Percentiles rank a stretch among this genome's conserved stretches.
phyloP scores from a whole-genome alignment of 1,140 invertebrate genomes.

The Vanessa tameamea region DNA sequence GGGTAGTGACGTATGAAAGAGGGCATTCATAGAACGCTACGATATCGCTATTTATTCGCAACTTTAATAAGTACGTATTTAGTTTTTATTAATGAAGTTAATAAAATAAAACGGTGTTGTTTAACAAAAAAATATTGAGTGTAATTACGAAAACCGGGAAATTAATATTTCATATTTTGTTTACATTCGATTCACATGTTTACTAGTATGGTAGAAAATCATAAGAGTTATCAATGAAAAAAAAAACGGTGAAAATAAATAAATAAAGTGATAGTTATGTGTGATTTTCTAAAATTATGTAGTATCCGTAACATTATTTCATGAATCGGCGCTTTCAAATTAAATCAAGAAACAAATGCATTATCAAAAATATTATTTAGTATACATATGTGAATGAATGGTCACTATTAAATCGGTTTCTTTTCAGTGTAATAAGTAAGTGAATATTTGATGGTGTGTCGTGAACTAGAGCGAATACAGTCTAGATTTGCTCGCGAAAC shows the following conservation, averaged over 20 bases:
- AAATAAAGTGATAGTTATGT: constrained; percentile 4
- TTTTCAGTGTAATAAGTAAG: constrained; percentile 70
- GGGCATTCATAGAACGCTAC: constrained; percentile 53
- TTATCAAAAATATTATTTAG: constrained; percentile 3
- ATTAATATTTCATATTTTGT: constrained; percentile 39
- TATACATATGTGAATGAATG: constrained; percentile 31
- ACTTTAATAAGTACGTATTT: constrained; percentile 65
- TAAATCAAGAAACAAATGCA: background rate
- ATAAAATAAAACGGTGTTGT: background rate
- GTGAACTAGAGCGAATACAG: constrained; percentile 69
- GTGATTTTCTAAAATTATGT: constrained; percentile 8
- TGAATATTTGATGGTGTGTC: constrained; percentile 79
- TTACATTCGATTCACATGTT: constrained; percentile 52
- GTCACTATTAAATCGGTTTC: constrained; percentile 50
- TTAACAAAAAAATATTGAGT: background rate
- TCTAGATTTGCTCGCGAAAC: constrained; percentile 66
- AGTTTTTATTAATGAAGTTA: constrained; percentile 19
- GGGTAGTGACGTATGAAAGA: constrained; percentile 48
- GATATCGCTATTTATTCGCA: constrained; percentile 58
- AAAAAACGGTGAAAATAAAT: background rate
- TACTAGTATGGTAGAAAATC: constrained; percentile 1
- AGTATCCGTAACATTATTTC: background rate
- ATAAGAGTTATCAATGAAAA: background rate
- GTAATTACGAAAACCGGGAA: background rate
- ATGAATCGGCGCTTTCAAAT: background rate